Evolutionary conservation across 2,888 invertebrate genomes (phyloP).

Genomic region (Halocaridina rubra): DNA sequence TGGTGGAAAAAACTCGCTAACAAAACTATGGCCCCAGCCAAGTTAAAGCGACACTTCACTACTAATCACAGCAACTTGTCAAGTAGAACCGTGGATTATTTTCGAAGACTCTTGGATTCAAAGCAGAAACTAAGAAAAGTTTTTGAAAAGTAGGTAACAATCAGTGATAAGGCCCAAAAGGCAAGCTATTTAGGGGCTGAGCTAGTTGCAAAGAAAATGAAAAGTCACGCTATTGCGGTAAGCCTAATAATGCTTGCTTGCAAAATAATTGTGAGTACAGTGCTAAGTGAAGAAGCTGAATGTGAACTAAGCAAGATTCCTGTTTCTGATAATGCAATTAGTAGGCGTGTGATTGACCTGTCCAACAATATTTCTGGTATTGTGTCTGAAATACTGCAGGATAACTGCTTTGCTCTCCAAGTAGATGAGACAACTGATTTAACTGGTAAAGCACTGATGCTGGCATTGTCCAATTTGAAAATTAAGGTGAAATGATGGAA

Average conservation of each 20-base stretch:
- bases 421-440: too few relatives aligned
- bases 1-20: too few relatives aligned
- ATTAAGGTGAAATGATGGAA: too few relatives aligned
- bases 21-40: too few relatives aligned
- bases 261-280: background rate
- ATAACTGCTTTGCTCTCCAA: too few relatives aligned
- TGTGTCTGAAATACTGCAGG: too few relatives aligned
- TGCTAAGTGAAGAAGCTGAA: background rate
- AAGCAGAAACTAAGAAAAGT: background rate
- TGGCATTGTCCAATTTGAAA: too few relatives aligned
- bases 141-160: background rate
- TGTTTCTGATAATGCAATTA: background rate
- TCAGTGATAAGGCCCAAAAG: background rate
- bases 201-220: background rate
- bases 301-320: background rate
- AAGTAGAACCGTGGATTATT: background rate
- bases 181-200: background rate
- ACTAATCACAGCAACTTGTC: too few relatives aligned
- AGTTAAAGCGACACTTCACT: too few relatives aligned
- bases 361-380: too few relatives aligned
- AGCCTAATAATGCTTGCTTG: background rate
- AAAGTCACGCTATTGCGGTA: background rate
- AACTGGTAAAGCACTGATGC: too few relatives aligned
- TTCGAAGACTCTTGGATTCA: too few relatives aligned
- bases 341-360: background rate